These are phyloP conservation scores for Pachyseris speciosa DNA, from an alignment of 64 coral and sea anemone genomes.

Conservation along the genomic window DNA sequence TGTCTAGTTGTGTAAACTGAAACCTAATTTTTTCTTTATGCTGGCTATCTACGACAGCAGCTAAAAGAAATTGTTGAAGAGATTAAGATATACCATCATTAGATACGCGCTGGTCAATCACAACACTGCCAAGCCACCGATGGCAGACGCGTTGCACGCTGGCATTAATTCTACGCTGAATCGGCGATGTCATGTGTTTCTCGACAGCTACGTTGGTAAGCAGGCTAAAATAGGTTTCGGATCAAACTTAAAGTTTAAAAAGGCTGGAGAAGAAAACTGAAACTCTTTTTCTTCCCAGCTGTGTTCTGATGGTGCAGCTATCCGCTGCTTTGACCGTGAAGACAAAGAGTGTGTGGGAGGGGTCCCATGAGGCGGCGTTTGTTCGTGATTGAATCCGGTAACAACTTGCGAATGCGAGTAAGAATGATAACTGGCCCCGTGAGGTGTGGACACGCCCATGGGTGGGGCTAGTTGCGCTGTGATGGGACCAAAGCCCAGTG, in stretches of 20 bases:
- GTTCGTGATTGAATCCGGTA: background rate
- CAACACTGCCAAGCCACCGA: background rate
- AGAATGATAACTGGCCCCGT: background rate
- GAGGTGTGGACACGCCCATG: background rate
- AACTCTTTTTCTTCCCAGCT: conserved; percentile 52
- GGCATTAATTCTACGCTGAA: background rate
- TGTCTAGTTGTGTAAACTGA: too few species aligned
- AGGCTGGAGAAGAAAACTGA: conserved; percentile 43
- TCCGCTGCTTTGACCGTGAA: background rate
- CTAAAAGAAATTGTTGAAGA: too few species aligned
- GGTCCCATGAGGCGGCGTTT: background rate
- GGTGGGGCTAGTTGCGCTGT: background rate
- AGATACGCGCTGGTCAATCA: background rate
- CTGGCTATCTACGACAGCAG: too few species aligned
- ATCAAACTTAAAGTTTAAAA: conserved; percentile 65
- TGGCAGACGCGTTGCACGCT: background rate
- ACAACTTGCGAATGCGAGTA: background rate
- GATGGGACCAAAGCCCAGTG: background rate
- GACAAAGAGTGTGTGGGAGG: background rate
- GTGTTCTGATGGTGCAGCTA: conserved; percentile 12
- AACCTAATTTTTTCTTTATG: too few species aligned
- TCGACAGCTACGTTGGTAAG: conserved; percentile 20
- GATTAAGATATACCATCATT: too few species aligned
- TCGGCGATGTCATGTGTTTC: background rate
- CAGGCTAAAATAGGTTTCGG: conserved; percentile 23